Evolutionary conservation across 2,113 vertebrate species (phyloP).

Genomic region (Ceyx margarethae): DNA sequence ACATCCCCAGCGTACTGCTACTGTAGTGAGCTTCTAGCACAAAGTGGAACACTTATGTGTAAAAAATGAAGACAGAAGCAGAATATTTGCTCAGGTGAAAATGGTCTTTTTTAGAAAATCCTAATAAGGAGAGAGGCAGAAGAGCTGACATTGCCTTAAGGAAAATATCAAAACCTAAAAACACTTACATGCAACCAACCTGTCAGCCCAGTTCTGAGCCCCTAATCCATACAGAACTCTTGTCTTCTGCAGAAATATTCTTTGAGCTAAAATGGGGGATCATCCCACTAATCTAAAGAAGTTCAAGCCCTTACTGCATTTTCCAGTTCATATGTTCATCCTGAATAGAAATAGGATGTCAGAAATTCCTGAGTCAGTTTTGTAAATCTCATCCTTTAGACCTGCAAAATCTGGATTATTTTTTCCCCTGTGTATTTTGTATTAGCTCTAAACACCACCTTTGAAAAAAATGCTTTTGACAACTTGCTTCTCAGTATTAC

Average conservation of each 20-base stretch:
- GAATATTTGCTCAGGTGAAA: slow-evolving; percentile 58
- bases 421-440: not conserved
- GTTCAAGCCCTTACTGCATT: slow-evolving; percentile 22
- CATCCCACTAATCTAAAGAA: slow-evolving; percentile 29
- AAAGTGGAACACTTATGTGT: not conserved
- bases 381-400: slow-evolving; percentile 16
- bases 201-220: not conserved
- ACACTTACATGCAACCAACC: not conserved
- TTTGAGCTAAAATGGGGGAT: not conserved
- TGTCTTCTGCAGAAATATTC: not conserved
- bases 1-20: slow-evolving; percentile 51
- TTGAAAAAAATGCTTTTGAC: slow-evolving; percentile 22
- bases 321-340: not conserved
- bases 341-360: not conserved
- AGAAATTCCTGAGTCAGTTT: not conserved
- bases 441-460: slow-evolving; percentile 12
- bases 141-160: not conserved
- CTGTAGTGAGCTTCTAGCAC: not conserved
- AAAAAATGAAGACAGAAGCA: slow-evolving; percentile 6
- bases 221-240: not conserved
- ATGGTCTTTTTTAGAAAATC: not conserved
- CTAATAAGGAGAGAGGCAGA: not conserved
- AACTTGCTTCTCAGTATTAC: slow-evolving; percentile 27
- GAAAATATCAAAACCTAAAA: not conserved
- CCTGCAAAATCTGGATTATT: slow-evolving; percentile 27